Base-by-base conservation (phyloP, 2,113 vertebrate species). In the Pogona vitticeps region DNA sequence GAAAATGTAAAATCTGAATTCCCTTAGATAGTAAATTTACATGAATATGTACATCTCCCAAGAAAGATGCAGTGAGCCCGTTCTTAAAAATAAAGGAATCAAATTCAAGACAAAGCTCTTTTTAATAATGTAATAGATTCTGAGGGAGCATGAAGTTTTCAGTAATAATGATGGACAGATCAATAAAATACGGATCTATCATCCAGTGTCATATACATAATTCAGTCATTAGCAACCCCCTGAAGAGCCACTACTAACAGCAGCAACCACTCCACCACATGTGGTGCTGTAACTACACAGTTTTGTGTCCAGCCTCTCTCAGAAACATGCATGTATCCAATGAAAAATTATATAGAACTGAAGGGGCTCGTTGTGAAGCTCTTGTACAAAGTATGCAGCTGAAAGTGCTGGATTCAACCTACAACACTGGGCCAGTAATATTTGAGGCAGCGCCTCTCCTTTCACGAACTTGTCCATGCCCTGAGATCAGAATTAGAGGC, bases 41-140 rank as follows among this genome's bases (percentile, higher is more conserved):
- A 90, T n/a, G 86, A 83, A 89, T 89, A 89, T 58, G 89, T 82
- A 91, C 79, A 89, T 87, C 46, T 52, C 88, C 79, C 89, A 90
- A 87, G 75, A 93, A 82, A 67, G 91, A 83, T 73, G 52, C 80
- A 88, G 90, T 77, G 86, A 89, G 87, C 40, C 70, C 86, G 84
- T 72, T 86, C 91, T 63, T 28, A 76, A 87, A 87, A 82, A 67
- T 76, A 87, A 81, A 75, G 68, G 52, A 86, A 82, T 78, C 56
- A 88, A 92, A 90, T 58, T 92, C 93, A 93, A 95, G 91, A 91
- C 91, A 89, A 94, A 46, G 88, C 92, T 92, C 67, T 42, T 77
- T 91, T 91, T 94, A 93, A 93, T 94, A 93, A 92, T 94, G 90
- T 58, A 86, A 83, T 83, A 36, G 87, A 81, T 93, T 92, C 89